These are phyloP conservation scores for Bagarius yarrelli DNA, from an alignment of 2,113 vertebrate species.

Conservation along the genomic window DNA sequence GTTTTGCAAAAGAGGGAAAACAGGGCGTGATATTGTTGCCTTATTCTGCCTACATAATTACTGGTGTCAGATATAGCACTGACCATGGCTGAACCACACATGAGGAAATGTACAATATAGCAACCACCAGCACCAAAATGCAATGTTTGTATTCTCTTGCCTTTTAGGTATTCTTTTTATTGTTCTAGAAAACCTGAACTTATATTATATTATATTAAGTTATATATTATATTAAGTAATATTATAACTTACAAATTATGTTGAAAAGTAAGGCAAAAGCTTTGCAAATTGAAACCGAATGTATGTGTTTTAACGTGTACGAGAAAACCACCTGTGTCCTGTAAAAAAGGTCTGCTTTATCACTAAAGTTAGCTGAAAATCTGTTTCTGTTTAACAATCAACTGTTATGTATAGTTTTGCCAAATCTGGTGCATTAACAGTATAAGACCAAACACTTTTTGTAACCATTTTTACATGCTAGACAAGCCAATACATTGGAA, in stretches of 20 bases:
- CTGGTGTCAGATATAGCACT: constrained; percentile 50
- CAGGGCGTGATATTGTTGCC: constrained; percentile 12
- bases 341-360: not conserved
- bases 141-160: not conserved
- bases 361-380: not conserved
- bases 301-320: not conserved
- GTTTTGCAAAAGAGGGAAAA: constrained; percentile 1
- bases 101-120: not conserved
- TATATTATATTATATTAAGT: too few relatives aligned
- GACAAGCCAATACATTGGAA: constrained; percentile 15
- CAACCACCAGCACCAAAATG: not conserved
- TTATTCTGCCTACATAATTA: constrained; percentile 50
- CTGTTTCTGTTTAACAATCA: not conserved
- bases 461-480: not conserved
- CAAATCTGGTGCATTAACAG: constrained; percentile 6
- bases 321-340: not conserved
- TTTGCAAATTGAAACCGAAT: not conserved
- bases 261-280: not conserved
- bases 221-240: too few relatives aligned
- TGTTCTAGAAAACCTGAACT: too few relatives aligned
- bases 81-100: constrained; percentile 44
- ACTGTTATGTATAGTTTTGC: not conserved
- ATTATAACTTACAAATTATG: not conserved
- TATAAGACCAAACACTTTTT: not conserved
- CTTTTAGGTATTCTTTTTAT: too few relatives aligned